Base-by-base conservation (phyloP, 2,113 vertebrate genomes). In the Sceloporus undulatus region DNA sequence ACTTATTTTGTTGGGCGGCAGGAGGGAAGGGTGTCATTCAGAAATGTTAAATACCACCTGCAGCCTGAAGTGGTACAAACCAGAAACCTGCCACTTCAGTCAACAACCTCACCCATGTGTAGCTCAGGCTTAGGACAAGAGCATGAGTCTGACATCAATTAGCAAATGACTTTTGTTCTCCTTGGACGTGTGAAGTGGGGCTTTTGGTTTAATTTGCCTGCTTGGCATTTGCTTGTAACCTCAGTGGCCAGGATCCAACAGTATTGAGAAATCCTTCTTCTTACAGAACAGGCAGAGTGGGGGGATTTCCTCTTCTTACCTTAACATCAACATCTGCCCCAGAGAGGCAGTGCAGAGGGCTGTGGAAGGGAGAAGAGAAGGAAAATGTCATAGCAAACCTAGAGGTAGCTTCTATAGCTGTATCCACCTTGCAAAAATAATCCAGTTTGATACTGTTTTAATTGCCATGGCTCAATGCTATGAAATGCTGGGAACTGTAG, bases 31-130 rank as follows among this genome's bases (percentile, higher is more conserved):
- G 80, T 48, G 27, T 40, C 23, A 71, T 83, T 71, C 14, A 71
- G 29, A 83, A 70, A 70, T 48, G 81, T 82, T 70, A 82, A 83
- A 52, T 48, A 83, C 68, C 42, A 21, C 40, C 42, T 83, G 27
- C 42, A 70, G 81, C 48, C 48, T 83, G 66, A 83, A 71, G 68
- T 83, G 16, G 65, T 29, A 19, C 52, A 54, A 56, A n/a, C 68
- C 82, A 84, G 66, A 34, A 9, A 54, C 54, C 66, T 42, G 18
- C 76, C 42, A 78, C 76, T 78, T 52, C 76, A 78, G 42, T 52
- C 29, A 4, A 54, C 68, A 71, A 21, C 42, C 42, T 54, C 42
- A 83, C 56, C 54, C 23, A 54, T 84, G 48, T 84, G 48, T 52
- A 54, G 48, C 29, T 34, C 18, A 84, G 48, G 18, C 52, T 42